Evolutionary conservation across 2,888 invertebrate genomes (phyloP).

Genomic region (Dusona sp.): DNA sequence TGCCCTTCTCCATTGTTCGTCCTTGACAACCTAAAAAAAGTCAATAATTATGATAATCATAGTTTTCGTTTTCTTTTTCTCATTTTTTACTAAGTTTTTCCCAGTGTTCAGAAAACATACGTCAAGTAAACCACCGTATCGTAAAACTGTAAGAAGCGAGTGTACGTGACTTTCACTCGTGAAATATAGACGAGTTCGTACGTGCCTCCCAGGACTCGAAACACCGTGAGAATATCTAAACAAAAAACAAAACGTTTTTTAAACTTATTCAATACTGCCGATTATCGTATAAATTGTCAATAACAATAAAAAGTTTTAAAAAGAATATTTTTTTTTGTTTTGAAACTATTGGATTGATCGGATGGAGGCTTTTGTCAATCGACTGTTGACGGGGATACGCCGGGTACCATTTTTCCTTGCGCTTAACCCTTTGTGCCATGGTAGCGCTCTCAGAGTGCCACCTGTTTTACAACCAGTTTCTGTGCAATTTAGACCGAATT

Average conservation of each 20-base stretch:
- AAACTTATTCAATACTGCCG: not conserved
- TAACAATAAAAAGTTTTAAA: not conserved
- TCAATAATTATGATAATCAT: not conserved
- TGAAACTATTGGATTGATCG: not conserved
- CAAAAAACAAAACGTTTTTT: slow-evolving; percentile 12
- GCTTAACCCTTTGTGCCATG: too few relatives aligned
- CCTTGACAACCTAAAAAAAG: slow-evolving; percentile 88
- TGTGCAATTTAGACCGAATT: too few relatives aligned
- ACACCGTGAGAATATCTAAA: slow-evolving; percentile 97
- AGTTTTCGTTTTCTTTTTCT: not conserved
- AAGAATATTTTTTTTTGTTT: not conserved
- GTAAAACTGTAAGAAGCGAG: slow-evolving; percentile 96
- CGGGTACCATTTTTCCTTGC: too few relatives aligned
- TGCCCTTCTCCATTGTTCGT: slow-evolving; percentile 99
- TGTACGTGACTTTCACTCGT: slow-evolving; percentile 99
- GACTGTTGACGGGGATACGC: too few relatives aligned
- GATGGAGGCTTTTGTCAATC: not conserved
- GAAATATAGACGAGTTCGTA: slow-evolving; percentile 99
- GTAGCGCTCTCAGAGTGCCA: too few relatives aligned
- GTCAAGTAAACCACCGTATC: slow-evolving; percentile 96
- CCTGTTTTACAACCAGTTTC: too few relatives aligned
- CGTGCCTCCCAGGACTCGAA: slow-evolving; percentile 98
- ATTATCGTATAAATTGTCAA: not conserved
- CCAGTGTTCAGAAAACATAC: slow-evolving; percentile 85
- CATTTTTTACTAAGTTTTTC: slow-evolving; percentile 31